Evolutionary conservation across 1,140 invertebrate genomes (phyloP), one percentile per base, ranked within the genome.

Genomic region (Sweltsa coloradensis): DNA sequence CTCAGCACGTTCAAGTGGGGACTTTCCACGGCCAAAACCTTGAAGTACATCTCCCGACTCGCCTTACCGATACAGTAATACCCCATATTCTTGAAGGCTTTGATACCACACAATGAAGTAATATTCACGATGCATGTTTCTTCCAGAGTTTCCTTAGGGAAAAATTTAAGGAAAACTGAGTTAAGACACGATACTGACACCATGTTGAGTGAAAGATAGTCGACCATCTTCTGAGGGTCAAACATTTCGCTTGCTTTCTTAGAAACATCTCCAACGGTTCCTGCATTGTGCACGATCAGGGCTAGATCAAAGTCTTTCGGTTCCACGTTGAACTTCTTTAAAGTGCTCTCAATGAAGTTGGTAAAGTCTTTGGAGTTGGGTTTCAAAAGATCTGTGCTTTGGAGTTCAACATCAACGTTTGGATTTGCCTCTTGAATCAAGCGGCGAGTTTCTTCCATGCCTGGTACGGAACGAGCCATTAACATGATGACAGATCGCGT

Each of bases 41-140:
- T 79, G 57, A 97, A 93, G 60, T 83, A 90, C 78, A 94, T 88
- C 58, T 96, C 89, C 41, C 92, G 68, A n/a, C 87, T 83, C 13
- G 93, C 88, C 73, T 91, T 93, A 39, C 84, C 88, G 50, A 80
- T 71, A 56, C 89, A 85, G 64, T 97, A 93, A 59, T 86, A 76
- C 5, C 76, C 74, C 69, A 86, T 68, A 4, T 79, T 81, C 55
- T 80, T 74, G 57, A 83, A 79, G 0, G 90, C 81, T 57, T 84
- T 65, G 11, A 90, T 64, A 7, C 77, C 90, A 55, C 76, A 79
- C 22, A 93, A 63, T 2, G 92, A 96, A 23, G 88, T 89, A 3
- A 96, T 83, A 59, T 97, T 95, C 0, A 97, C 75, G 19, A 95
- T 72, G 31, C 75, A 58, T 49, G 64, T 53, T 18, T 57, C 71